Evolutionary conservation across 2,888 invertebrate genomes (phyloP).

Genomic region (Nomada ruficornis): DNA sequence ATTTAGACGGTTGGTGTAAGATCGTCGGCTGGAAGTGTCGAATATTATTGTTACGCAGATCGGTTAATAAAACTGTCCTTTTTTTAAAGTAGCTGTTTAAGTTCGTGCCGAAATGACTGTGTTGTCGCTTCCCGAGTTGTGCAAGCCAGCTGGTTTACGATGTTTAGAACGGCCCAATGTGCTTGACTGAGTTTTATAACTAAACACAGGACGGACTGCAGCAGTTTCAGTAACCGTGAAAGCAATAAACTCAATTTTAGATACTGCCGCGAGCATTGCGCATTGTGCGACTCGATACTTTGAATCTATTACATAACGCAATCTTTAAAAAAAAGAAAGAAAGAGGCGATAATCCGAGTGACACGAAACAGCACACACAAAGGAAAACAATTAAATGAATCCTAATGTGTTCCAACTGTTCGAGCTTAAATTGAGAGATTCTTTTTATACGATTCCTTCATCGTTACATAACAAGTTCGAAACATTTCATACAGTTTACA

Average conservation of each 20-base stretch:
- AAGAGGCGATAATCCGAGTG: neutral
- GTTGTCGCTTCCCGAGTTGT: neutral
- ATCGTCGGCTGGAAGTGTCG: neutral
- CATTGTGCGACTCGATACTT: neutral
- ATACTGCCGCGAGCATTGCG: neutral
- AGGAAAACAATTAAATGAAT: too few relatives aligned
- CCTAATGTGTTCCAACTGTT: too few relatives aligned
- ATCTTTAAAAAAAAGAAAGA: neutral
- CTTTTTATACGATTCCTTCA: neutral
- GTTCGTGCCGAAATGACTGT: neutral
- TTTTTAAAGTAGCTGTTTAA: slow-evolving; percentile 3
- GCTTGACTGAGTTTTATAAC: slow-evolving; percentile 13
- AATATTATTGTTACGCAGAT: neutral
- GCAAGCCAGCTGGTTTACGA: neutral
- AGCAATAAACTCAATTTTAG: slow-evolving; percentile 11
- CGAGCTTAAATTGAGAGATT: too few relatives aligned
- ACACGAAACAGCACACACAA: too few relatives aligned
- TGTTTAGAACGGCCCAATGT: slow-evolving; percentile 8
- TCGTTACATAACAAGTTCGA: slow-evolving; percentile 33
- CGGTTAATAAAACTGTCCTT: neutral
- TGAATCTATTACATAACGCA: slow-evolving; percentile 6
- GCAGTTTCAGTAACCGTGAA: neutral
- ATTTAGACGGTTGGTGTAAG: neutral
- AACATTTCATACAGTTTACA: slow-evolving; percentile 21
- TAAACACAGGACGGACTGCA: neutral